Conservation (phyloP, 2,888 invertebrate genomes). For the Heliconius ismenius region DNA sequence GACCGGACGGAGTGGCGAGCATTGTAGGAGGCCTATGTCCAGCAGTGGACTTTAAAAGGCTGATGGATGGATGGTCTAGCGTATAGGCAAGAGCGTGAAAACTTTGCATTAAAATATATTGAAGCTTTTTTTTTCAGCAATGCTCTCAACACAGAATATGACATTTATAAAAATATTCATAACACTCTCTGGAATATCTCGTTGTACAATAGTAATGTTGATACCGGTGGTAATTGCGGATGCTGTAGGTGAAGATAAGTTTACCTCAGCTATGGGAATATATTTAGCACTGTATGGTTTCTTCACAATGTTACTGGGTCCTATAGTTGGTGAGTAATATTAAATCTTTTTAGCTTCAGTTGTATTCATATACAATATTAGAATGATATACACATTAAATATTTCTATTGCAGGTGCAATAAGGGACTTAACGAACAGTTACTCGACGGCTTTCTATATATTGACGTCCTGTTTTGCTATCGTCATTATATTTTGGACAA, state of each 20-base stretch:
- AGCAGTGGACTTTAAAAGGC: too few relatives aligned
- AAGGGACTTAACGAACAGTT: slow-evolving; percentile 82
- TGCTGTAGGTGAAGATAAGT: slow-evolving; percentile 76
- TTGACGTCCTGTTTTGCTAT: slow-evolving; percentile 67
- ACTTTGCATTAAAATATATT: too few relatives aligned
- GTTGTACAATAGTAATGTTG: slow-evolving; percentile 78
- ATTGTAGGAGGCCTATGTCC: too few relatives aligned
- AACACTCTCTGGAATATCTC: slow-evolving; percentile 76
- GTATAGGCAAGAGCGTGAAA: too few relatives aligned
- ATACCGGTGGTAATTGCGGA: slow-evolving; percentile 82
- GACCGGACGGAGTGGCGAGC: too few relatives aligned
- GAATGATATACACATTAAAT: too few relatives aligned
- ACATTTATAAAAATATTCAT: slow-evolving; percentile 55
- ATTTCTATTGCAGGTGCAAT: slow-evolving; percentile 72
- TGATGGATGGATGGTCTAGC: too few relatives aligned
- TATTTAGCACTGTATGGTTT: slow-evolving; percentile 80
- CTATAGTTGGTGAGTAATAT: slow-evolving; percentile 77
- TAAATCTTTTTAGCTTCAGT: too few relatives aligned
- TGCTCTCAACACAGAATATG: slow-evolving; percentile 58
- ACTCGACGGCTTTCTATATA: slow-evolving; percentile 80
- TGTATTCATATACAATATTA: too few relatives aligned
- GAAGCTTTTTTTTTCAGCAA: slow-evolving; percentile 51
- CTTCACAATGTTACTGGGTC: slow-evolving; percentile 76
- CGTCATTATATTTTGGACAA: slow-evolving; percentile 61
- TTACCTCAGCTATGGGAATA: slow-evolving; percentile 83